Evolutionary conservation across 1,140 invertebrate genomes (phyloP).

Genomic region (Drosophila kohkoa): DNA sequence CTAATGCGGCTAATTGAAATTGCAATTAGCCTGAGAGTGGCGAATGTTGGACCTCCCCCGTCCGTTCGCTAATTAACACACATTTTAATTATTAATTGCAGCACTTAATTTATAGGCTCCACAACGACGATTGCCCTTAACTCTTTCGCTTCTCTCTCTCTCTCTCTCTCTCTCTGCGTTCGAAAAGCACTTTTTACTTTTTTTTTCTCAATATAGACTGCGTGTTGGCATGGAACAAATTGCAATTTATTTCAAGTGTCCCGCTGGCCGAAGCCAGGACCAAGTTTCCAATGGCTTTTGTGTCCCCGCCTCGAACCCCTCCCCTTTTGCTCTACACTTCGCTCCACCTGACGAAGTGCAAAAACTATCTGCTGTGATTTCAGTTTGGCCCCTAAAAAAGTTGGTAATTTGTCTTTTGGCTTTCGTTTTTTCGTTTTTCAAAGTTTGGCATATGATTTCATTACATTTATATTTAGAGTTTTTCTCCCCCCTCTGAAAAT

Average conservation of each 20-base stretch:
- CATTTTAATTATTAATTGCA: conserved; percentile 80
- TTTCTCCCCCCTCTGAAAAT: not conserved
- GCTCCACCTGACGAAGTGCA: conserved; percentile 13
- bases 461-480: not conserved
- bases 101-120: conserved; percentile 76
- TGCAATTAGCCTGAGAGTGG: conserved; percentile 61
- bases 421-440: conserved; percentile 57
- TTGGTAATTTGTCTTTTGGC: conserved; percentile 73
- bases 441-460: conserved; percentile 68
- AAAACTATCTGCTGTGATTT: conserved; percentile 76
- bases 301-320: conserved; percentile 4
- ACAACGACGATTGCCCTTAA: not conserved
- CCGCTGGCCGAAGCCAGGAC: conserved; percentile 53
- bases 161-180: not conserved
- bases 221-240: conserved; percentile 65
- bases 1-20: conserved; percentile 71
- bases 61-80: conserved; percentile 73
- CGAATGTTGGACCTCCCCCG: conserved; percentile 1
- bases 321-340: not conserved
- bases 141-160: not conserved
- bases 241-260: conserved; percentile 80
- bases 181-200: too few species aligned
- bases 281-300: conserved; percentile 61
- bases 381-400: conserved; percentile 53
- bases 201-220: conserved; percentile 29